Percentiles rank a stretch among this genome's conserved stretches.
These are phyloP conservation scores for Drosophila obscura DNA, from an alignment of 1,140 invertebrate species.

Conservation along the genomic window DNA sequence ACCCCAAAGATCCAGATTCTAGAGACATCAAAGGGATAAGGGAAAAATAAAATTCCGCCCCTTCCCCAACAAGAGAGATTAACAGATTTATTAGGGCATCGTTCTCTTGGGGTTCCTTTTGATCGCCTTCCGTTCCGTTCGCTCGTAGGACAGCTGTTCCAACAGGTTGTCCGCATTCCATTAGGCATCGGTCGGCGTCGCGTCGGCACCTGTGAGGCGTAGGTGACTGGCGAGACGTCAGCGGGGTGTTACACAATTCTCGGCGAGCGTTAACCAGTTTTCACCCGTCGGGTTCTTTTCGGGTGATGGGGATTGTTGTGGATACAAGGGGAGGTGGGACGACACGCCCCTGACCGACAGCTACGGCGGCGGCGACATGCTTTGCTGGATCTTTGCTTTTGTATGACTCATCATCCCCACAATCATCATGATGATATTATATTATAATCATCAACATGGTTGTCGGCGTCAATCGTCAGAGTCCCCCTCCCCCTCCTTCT, in stretches of 20 bases:
- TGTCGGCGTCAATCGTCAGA: background rate
- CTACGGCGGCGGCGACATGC: constrained; percentile 42
- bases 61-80: constrained; percentile 29
- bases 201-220: constrained; percentile 50
- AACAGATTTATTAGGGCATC: constrained; percentile 28
- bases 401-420: constrained; percentile 44
- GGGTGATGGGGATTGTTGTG: too few species aligned
- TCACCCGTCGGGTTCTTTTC: constrained; percentile 14
- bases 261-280: constrained; percentile 48
- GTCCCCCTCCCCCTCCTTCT: background rate
- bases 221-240: constrained; percentile 36
- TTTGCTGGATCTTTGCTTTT: constrained; percentile 45
- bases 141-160: constrained; percentile 9
- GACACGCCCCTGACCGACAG: constrained; percentile 44
- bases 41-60: constrained; percentile 37
- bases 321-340: constrained; percentile 12
- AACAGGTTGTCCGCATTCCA: constrained; percentile 30
- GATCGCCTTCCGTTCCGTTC: constrained; percentile 19
- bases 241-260: constrained; percentile 25
- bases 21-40: constrained; percentile 4
- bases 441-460: too few species aligned
- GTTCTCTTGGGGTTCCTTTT: background rate
- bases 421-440: too few species aligned
- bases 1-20: too few species aligned
- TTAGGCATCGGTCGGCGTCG: constrained; percentile 26